Evolutionary conservation across 2,888 invertebrate species (phyloP).

Genomic region (Calameuta idolon): DNA sequence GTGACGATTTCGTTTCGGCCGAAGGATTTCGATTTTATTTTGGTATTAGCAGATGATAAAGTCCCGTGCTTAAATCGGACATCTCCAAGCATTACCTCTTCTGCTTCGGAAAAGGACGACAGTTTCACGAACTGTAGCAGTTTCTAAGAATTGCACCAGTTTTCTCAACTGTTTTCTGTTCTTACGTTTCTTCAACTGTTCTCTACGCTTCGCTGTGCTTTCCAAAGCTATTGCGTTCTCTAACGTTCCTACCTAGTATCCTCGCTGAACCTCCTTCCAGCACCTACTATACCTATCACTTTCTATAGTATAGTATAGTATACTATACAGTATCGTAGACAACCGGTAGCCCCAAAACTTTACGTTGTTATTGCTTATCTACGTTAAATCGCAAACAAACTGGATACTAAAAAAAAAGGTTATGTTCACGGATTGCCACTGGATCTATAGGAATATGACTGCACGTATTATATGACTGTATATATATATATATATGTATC

Average conservation of each 20-base stretch:
- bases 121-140: slow-evolving; percentile 30
- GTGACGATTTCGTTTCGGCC: slow-evolving; percentile 20
- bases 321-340: not conserved
- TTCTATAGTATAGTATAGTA: not conserved
- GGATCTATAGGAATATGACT: slow-evolving; percentile 19
- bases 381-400: slow-evolving; percentile 19
- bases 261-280: not conserved
- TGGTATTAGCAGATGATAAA: slow-evolving; percentile 52
- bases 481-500: no score
- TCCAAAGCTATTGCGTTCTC: not conserved
- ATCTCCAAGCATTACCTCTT: not conserved
- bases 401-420: slow-evolving; percentile 35
- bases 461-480: no score
- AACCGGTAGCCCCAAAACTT: slow-evolving; percentile 37
- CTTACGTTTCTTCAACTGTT: slow-evolving; percentile 50
- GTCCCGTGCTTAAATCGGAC: slow-evolving; percentile 15
- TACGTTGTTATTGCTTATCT: slow-evolving; percentile 43
- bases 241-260: not conserved
- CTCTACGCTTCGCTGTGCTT: slow-evolving; percentile 43
- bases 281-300: not conserved
- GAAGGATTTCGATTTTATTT: slow-evolving; percentile 43
- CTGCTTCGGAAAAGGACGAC: slow-evolving; percentile 11
- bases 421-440: slow-evolving; percentile 31
- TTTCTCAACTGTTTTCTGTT: slow-evolving; percentile 52
- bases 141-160: slow-evolving; percentile 53